Evolutionary conservation across 1,140 invertebrate species (phyloP).

Genomic region (Gryon sp.): DNA sequence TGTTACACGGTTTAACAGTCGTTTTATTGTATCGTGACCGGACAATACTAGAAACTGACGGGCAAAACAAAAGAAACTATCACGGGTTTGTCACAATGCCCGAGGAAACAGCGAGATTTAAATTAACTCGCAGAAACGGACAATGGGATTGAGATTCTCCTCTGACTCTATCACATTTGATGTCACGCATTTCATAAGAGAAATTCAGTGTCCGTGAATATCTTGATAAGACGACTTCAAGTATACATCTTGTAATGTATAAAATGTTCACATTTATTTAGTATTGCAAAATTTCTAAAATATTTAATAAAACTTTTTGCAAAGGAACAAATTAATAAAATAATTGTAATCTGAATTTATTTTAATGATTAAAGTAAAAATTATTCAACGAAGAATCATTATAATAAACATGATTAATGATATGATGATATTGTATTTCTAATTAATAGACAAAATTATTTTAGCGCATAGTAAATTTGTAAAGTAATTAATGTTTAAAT

Average conservation of each 20-base stretch:
- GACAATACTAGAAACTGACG: slow-evolving; percentile 60
- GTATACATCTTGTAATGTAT: no score
- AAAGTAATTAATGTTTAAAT: slow-evolving; percentile 46
- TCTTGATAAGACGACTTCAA: slow-evolving; percentile 34
- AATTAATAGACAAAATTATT: slow-evolving; percentile 1
- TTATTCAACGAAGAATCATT: no score
- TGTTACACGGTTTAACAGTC: slow-evolving; percentile 60
- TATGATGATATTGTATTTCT: not conserved
- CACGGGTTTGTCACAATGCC: slow-evolving; percentile 61
- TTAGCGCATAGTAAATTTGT: slow-evolving; percentile 3
- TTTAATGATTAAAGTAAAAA: no score
- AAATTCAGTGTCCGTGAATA: slow-evolving; percentile 49
- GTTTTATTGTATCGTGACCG: slow-evolving; percentile 50
- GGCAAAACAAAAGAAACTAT: slow-evolving; percentile 64
- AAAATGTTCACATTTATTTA: no score
- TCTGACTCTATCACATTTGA: slow-evolving; percentile 53
- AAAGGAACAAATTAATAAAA: no score
- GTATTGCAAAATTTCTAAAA: no score
- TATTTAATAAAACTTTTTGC: no score
- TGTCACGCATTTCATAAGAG: slow-evolving; percentile 47
- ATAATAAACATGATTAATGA: no score
- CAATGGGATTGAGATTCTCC: slow-evolving; percentile 54
- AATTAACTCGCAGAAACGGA: slow-evolving; percentile 58
- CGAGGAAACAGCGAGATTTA: slow-evolving; percentile 60
- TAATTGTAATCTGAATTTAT: no score